phyloP scores from a whole-genome alignment of 2,113 vertebrate genomes.

The Bubo blakistoni region DNA sequence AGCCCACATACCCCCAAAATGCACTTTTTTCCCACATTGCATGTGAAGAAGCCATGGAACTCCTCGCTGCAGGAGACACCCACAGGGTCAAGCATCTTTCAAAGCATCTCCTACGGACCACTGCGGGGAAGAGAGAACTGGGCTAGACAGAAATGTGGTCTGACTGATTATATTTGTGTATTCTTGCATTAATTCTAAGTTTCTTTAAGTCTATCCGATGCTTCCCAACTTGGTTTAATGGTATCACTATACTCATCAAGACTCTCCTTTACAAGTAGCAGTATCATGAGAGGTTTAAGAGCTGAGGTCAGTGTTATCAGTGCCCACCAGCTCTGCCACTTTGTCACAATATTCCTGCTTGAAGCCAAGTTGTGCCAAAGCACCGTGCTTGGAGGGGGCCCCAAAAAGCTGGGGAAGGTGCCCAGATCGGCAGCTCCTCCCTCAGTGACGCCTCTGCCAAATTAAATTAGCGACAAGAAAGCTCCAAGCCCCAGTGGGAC shows the following conservation, averaged over 20 bases:
- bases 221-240: background rate
- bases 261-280: background rate
- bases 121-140: background rate
- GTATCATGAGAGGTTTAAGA: background rate
- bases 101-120: background rate
- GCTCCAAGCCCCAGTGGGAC: background rate
- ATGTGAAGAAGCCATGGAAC: background rate
- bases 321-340: background rate
- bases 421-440: background rate
- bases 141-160: background rate
- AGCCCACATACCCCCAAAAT: background rate
- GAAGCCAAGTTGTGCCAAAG: background rate
- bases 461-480: background rate
- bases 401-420: background rate
- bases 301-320: background rate
- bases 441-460: background rate
- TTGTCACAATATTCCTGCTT: background rate
- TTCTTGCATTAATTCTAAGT: background rate
- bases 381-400: background rate
- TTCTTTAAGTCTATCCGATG: background rate
- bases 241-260: background rate
- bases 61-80: background rate
- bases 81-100: background rate
- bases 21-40: fast-evolving
- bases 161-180: background rate